phyloP scores from a whole-genome alignment of 2,113 vertebrate species.

The Budorcas taxicolor region DNA sequence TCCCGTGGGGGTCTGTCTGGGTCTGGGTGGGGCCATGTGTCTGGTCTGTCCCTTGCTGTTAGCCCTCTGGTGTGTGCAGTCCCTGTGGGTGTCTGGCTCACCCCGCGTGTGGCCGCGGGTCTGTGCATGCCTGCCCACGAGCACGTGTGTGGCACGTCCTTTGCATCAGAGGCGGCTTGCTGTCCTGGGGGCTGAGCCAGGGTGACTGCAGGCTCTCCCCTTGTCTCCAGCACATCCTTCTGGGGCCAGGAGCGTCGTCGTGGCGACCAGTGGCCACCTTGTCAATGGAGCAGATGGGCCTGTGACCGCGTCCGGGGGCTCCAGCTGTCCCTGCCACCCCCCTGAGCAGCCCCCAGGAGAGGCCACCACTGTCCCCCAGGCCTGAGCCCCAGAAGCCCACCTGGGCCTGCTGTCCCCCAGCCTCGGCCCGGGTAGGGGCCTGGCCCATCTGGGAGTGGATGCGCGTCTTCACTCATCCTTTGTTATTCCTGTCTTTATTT shows the following conservation, averaged over 20 bases:
- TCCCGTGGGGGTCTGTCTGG: neutral
- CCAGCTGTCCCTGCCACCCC: neutral
- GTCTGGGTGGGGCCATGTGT: accelerated
- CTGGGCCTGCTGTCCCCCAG: neutral
- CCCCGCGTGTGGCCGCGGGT: accelerated
- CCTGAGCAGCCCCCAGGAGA: neutral
- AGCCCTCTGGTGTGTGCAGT: neutral
- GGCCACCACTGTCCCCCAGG: neutral
- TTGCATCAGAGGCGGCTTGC: neutral
- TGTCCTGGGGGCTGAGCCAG: neutral
- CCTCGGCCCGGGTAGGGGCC: neutral
- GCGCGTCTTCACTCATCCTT: neutral
- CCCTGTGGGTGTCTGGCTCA: neutral
- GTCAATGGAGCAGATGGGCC: constrained; percentile 92
- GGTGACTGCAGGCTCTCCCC: constrained; percentile 83
- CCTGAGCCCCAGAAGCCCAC: neutral
- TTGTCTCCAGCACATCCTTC: constrained; percentile 90
- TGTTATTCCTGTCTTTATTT: neutral
- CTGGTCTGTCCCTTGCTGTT: neutral
- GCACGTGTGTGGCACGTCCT: neutral
- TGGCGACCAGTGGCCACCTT: constrained; percentile 86
- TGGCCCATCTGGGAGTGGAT: neutral
- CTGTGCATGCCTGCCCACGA: accelerated
- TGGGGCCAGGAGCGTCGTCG: constrained; percentile 84
- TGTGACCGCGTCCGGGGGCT: constrained; percentile 72